phyloP scores from a whole-genome alignment of 2,888 invertebrate species.

The Orchesellides sinensis region DNA sequence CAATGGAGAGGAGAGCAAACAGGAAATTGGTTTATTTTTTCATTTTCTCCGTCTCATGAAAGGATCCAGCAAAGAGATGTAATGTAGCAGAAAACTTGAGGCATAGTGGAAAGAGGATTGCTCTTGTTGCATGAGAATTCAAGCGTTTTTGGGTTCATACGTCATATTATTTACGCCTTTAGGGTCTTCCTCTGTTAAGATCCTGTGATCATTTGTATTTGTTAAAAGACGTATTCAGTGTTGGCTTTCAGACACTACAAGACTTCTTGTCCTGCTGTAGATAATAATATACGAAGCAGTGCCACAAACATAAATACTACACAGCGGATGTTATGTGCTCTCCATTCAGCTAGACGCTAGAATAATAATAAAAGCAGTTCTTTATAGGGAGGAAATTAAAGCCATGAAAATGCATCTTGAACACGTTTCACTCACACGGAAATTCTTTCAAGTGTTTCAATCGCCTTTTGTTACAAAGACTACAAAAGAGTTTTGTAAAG shows the following conservation, averaged over 20 bases:
- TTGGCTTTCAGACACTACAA: conserved; percentile 44
- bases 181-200: conserved; percentile 46
- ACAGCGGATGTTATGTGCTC: conserved; percentile 29
- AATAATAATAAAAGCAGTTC: conserved; percentile 48
- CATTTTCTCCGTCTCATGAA: conserved; percentile 1
- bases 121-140: conserved; percentile 25
- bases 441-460: conserved; percentile 57
- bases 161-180: conserved; percentile 58
- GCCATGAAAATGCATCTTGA: conserved; percentile 69
- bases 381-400: conserved; percentile 64
- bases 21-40: conserved; percentile 51
- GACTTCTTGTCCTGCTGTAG: conserved; percentile 53
- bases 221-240: conserved; percentile 58
- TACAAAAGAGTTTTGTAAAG: no score
- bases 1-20: no score
- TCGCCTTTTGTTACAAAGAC: conserved; percentile 2
- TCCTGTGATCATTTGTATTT: conserved; percentile 50
- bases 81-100: conserved; percentile 37
- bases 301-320: not conserved
- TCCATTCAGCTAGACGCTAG: conserved; percentile 21
- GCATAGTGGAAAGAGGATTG: conserved; percentile 25
- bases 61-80: conserved; percentile 14
- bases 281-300: conserved; percentile 1
- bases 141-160: conserved; percentile 24
- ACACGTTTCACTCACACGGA: conserved; percentile 68